A percentile compares a stretch with the other conserved stretches of the same genome.
These are phyloP conservation scores for Python bivittatus DNA, from an alignment of 2,113 vertebrate genomes.

Conservation along the genomic window DNA sequence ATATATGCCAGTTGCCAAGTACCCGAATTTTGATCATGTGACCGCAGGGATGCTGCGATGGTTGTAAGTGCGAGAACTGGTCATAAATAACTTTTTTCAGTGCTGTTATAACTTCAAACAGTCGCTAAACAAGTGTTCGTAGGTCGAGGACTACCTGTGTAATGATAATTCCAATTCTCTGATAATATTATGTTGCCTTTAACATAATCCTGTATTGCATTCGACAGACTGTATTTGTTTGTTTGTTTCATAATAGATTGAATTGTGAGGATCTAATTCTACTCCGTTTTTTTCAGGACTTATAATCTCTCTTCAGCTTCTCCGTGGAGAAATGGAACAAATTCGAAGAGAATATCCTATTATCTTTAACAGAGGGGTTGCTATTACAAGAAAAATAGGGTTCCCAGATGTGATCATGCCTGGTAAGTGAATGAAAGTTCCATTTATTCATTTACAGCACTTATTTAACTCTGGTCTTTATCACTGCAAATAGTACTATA, in stretches of 20 bases:
- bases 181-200: constrained; percentile 10
- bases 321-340: constrained; percentile 95
- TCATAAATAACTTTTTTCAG: too few relatives aligned
- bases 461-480: not conserved
- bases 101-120: too few relatives aligned
- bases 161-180: not conserved
- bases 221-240: not conserved
- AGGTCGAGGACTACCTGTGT: too few relatives aligned
- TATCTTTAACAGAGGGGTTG: constrained; percentile 88
- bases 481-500: not conserved
- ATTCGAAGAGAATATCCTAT: constrained; percentile 91
- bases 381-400: constrained; percentile 90
- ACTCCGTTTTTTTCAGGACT: constrained; percentile 78
- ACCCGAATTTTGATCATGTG: too few relatives aligned
- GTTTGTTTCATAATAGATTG: not conserved
- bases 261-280: constrained; percentile 10
- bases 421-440: constrained; percentile 73
- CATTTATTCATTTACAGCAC: not conserved
- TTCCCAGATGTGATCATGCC: constrained; percentile 97
- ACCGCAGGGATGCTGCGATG: too few relatives aligned
- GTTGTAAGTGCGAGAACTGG: too few relatives aligned
- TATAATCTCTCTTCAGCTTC: constrained; percentile 93
- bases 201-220: constrained; percentile 2
- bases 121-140: too few relatives aligned
- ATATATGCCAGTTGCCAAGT: too few relatives aligned